These are phyloP conservation scores for Pogonocherus hispidulus DNA, from an alignment of 2,888 invertebrate species.

Conservation along the genomic window DNA sequence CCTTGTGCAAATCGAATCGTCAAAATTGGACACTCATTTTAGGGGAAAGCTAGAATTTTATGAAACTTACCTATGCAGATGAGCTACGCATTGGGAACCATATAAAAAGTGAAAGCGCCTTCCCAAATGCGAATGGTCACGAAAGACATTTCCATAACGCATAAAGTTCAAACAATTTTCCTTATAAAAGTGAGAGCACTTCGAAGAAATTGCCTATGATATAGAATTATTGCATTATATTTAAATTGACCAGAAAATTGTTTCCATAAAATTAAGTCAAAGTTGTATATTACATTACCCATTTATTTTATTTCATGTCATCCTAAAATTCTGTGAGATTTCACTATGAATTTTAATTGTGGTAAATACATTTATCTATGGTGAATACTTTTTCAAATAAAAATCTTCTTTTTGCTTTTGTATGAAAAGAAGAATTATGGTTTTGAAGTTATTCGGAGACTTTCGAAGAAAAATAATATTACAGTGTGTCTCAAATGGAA, in stretches of 20 bases:
- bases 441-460: too few relatives aligned
- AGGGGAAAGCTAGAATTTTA: slow-evolving; percentile 18
- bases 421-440: too few relatives aligned
- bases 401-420: too few relatives aligned
- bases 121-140: slow-evolving; percentile 46
- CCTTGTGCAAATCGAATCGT: too few relatives aligned
- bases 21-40: too few relatives aligned
- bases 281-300: not conserved
- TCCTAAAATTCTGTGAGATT: not conserved
- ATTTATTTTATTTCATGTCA: slow-evolving; percentile 15
- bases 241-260: slow-evolving; percentile 43
- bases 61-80: slow-evolving; percentile 34
- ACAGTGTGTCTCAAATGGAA: too few relatives aligned
- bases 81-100: slow-evolving; percentile 36
- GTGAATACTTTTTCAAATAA: too few relatives aligned
- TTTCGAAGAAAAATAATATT: too few relatives aligned
- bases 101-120: slow-evolving; percentile 40
- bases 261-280: slow-evolving; percentile 39
- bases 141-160: slow-evolving; percentile 44
- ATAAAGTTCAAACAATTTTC: slow-evolving; percentile 42
- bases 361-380: too few relatives aligned
- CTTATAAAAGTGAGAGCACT: slow-evolving; percentile 45
- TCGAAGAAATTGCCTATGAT: slow-evolving; percentile 39
- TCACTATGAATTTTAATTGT: slow-evolving; percentile 6
- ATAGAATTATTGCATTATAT: slow-evolving; percentile 40